A percentile compares a stretch with the other conserved stretches of the same genome.
Conservation (phyloP, 2,888 invertebrate species). For the Eristalis pertinax region DNA sequence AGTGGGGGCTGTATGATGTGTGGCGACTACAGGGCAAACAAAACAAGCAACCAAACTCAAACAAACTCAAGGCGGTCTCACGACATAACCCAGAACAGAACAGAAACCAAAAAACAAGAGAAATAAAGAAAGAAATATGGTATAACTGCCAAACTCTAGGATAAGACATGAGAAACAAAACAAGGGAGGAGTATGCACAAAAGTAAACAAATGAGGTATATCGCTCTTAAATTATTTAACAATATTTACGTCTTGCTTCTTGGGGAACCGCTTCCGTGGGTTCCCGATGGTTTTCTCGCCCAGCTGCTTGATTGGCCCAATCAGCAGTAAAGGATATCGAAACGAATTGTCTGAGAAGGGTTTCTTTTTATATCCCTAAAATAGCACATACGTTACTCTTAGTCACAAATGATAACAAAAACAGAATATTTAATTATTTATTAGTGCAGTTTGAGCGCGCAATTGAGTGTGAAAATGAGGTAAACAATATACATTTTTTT, state of each 20-base stretch:
- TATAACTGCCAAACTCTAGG: background rate
- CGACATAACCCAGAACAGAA: background rate
- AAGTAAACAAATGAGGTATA: slow-evolving; percentile 1
- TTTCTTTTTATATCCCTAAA: slow-evolving; percentile 74
- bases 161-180: background rate
- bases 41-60: slow-evolving; percentile 22
- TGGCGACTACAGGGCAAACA: slow-evolving; percentile 7
- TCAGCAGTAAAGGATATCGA: slow-evolving; percentile 81
- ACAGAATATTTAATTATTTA: slow-evolving; percentile 20
- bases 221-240: slow-evolving; percentile 47
- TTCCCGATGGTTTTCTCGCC: slow-evolving; percentile 80
- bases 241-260: slow-evolving; percentile 81
- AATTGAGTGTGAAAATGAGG: background rate
- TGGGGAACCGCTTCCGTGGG: slow-evolving; percentile 80
- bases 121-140: background rate
- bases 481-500: background rate
- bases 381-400: slow-evolving; percentile 49
- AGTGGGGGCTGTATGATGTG: slow-evolving; percentile 5
- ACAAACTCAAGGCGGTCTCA: background rate
- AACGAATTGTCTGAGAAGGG: slow-evolving; percentile 78
- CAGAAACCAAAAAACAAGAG: background rate
- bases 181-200: background rate
- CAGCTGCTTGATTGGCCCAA: slow-evolving; percentile 81
- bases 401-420: background rate
- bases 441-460: slow-evolving; percentile 32